phyloP scores from a whole-genome alignment of 2,797 vertebrate species.

The Tamandua tetradactyla region DNA sequence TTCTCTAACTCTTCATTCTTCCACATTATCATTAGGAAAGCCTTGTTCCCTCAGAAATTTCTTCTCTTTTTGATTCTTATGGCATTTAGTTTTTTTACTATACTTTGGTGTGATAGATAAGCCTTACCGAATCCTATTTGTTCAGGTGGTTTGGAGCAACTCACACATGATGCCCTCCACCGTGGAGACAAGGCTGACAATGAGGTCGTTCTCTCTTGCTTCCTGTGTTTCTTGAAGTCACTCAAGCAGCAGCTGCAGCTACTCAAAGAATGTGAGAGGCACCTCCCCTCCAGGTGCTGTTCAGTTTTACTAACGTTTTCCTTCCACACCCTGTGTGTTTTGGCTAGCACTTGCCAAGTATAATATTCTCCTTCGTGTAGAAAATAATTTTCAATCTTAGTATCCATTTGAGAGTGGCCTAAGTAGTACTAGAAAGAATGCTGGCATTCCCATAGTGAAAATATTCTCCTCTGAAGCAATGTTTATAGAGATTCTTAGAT shows the following conservation, averaged over 20 bases:
- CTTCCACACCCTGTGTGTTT: slow-evolving; percentile 74
- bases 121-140: neutral
- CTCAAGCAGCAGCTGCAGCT: slow-evolving; percentile 77
- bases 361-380: slow-evolving; percentile 32
- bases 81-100: neutral
- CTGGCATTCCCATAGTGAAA: slow-evolving; percentile 10
- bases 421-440: neutral
- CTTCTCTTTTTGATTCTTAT: neutral
- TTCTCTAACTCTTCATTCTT: neutral
- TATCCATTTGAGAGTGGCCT: slow-evolving; percentile 59
- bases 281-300: slow-evolving; percentile 76
- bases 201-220: slow-evolving; percentile 63
- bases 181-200: neutral
- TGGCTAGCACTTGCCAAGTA: slow-evolving; percentile 76
- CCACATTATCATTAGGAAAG: neutral
- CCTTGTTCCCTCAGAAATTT: neutral
- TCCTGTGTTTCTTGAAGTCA: slow-evolving; percentile 70
- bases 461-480: neutral
- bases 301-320: slow-evolving; percentile 75
- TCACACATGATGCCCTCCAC: neutral
- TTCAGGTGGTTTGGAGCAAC: slow-evolving; percentile 45
- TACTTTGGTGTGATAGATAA: neutral
- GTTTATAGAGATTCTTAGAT: neutral
- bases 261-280: slow-evolving; percentile 64
- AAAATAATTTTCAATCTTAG: slow-evolving; percentile 66